phyloP scores from a whole-genome alignment of 2,888 invertebrate genomes.

The Priocnemis perturbator region DNA sequence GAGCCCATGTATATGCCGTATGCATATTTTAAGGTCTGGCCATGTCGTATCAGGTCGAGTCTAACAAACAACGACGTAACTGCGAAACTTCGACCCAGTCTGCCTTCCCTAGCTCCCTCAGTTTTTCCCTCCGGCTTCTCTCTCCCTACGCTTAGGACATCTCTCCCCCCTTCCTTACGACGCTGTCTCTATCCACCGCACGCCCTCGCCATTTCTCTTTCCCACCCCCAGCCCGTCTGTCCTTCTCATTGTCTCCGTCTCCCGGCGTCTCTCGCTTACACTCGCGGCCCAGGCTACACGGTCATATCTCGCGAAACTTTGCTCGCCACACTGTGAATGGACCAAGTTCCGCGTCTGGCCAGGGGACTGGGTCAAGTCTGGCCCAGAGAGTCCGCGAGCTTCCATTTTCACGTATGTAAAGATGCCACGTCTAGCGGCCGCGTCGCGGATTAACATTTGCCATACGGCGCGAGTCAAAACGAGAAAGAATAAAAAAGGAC shows the following conservation, averaged over 20 bases:
- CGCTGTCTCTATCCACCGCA: too few relatives aligned
- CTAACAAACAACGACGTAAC: slow-evolving; percentile 16
- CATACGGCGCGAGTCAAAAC: too few relatives aligned
- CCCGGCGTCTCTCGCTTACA: background rate
- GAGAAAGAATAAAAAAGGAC: too few relatives aligned
- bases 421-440: background rate
- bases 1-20: too few relatives aligned
- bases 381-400: background rate
- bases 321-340: slow-evolving; percentile 15
- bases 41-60: too few relatives aligned
- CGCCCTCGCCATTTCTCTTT: too few relatives aligned
- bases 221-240: background rate
- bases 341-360: slow-evolving; percentile 19
- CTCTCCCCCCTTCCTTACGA: too few relatives aligned
- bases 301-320: slow-evolving; percentile 29
- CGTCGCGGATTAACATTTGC: too few relatives aligned
- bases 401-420: slow-evolving; percentile 9
- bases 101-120: background rate
- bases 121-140: too few relatives aligned
- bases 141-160: too few relatives aligned
- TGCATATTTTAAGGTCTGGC: too few relatives aligned
- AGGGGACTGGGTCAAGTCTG: slow-evolving; percentile 41
- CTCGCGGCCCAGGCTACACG: slow-evolving; percentile 6
- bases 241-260: too few relatives aligned
- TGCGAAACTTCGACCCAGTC: slow-evolving; percentile 29